phyloP scores from a whole-genome alignment of 1,140 invertebrate species.

The Atopsyche davidsoni region DNA sequence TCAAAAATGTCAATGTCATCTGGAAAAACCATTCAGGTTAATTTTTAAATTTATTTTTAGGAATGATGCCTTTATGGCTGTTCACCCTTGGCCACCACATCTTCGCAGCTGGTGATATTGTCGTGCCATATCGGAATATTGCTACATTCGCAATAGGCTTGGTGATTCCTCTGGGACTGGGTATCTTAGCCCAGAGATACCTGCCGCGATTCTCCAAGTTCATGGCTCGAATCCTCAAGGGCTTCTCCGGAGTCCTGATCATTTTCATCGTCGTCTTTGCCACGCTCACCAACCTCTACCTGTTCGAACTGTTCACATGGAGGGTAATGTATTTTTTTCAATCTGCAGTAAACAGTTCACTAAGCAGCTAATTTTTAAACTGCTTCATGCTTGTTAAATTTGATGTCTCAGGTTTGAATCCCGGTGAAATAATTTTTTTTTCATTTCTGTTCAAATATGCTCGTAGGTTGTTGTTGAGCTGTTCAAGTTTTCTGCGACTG shows the following conservation, averaged over 20 bases:
- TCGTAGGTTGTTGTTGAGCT: no score
- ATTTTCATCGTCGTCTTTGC: constrained; percentile 91
- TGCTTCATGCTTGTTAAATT: neutral
- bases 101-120: constrained; percentile 63
- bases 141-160: constrained; percentile 67
- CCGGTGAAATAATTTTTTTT: constrained; percentile 1
- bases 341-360: neutral
- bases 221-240: constrained; percentile 76
- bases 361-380: no score
- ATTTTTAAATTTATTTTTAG: constrained; percentile 46
- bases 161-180: constrained; percentile 77
- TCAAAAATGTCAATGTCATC: no score
- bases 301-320: constrained; percentile 87
- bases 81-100: constrained; percentile 83
- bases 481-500: no score
- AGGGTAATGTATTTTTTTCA: constrained; percentile 54
- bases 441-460: neutral
- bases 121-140: constrained; percentile 78
- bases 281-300: constrained; percentile 82
- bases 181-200: constrained; percentile 67
- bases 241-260: constrained; percentile 76
- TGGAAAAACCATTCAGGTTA: constrained; percentile 1
- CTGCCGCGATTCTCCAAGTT: constrained; percentile 60
- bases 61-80: constrained; percentile 94
- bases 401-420: no score